Evolutionary conservation across 1,140 invertebrate genomes (phyloP).

Genomic region (Pectinophora gossypiella): DNA sequence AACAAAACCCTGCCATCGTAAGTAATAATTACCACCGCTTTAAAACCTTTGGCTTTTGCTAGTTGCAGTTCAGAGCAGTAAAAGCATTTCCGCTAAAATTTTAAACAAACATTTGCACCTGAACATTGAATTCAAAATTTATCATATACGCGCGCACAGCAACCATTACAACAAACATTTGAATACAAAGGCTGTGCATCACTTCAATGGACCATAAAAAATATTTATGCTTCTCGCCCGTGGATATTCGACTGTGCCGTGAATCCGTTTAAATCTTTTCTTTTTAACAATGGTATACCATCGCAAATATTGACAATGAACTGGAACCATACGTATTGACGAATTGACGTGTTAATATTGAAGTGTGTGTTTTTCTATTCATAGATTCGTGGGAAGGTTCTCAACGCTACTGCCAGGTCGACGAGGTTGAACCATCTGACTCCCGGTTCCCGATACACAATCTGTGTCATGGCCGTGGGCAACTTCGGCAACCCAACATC

Average conservation of each 20-base stretch:
- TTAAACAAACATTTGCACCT: conserved; percentile 18
- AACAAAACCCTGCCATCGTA: conserved; percentile 75
- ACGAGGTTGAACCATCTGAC: conserved; percentile 83
- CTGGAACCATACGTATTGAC: background rate
- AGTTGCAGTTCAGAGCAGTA: background rate
- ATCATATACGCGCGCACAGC: conserved; percentile 33
- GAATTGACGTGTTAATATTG: background rate
- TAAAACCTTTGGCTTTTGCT: background rate
- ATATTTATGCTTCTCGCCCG: conserved; percentile 65
- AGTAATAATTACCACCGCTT: conserved; percentile 21
- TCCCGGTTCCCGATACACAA: conserved; percentile 86
- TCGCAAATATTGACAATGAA: conserved; percentile 12
- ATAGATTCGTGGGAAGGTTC: conserved; percentile 82
- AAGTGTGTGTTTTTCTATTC: conserved; percentile 21
- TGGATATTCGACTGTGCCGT: conserved; percentile 50
- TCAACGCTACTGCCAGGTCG: conserved; percentile 81
- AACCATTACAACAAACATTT: conserved; percentile 65
- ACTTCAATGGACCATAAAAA: conserved; percentile 71
- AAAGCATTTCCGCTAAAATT: background rate
- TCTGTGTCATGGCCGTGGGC: conserved; percentile 89
- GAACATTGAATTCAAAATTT: conserved; percentile 18
- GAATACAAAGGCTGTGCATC: conserved; percentile 67
- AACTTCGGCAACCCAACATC: conserved; percentile 76
- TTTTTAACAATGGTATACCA: conserved; percentile 50
- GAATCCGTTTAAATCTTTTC: conserved; percentile 58